Evolutionary conservation across 53 echinoderm and acorn worm species (phyloP).

Genomic region (Temnopleurus reevesii): DNA sequence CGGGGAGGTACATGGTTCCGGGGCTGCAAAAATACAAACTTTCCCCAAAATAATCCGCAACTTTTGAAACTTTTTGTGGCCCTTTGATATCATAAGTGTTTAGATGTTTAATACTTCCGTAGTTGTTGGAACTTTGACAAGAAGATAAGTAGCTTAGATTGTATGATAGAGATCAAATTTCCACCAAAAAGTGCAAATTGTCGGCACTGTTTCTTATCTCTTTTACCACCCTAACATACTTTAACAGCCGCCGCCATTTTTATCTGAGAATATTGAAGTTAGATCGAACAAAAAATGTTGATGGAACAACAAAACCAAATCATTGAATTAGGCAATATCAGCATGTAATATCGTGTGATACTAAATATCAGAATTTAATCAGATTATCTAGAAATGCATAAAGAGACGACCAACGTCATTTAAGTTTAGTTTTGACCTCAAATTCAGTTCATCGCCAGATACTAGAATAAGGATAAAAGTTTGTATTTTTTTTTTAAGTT

Average conservation of each 20-base stretch:
- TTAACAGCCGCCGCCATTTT: background rate
- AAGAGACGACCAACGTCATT: too few relatives aligned
- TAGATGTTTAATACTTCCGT: slow-evolving; percentile 48
- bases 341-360: too few relatives aligned
- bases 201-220: background rate
- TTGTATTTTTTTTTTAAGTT: too few relatives aligned
- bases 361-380: too few relatives aligned
- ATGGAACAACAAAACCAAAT: too few relatives aligned
- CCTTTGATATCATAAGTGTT: slow-evolving; percentile 43
- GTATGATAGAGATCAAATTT: slow-evolving; percentile 45
- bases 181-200: slow-evolving; percentile 12
- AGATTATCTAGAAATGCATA: too few relatives aligned
- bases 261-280: too few relatives aligned
- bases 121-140: slow-evolving; percentile 16
- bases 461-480: too few relatives aligned
- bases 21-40: slow-evolving; percentile 58
- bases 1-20: slow-evolving; percentile 45
- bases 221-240: background rate
- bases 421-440: too few relatives aligned
- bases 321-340: too few relatives aligned
- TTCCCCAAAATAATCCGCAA: slow-evolving; percentile 53
- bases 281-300: too few relatives aligned
- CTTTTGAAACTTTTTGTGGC: slow-evolving; percentile 44
- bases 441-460: too few relatives aligned
- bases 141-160: slow-evolving; percentile 27